Evolutionary conservation across 2,888 invertebrate genomes (phyloP), one percentile per base, ranked within the genome.

Genomic region (Pachydiplax longipennis): DNA sequence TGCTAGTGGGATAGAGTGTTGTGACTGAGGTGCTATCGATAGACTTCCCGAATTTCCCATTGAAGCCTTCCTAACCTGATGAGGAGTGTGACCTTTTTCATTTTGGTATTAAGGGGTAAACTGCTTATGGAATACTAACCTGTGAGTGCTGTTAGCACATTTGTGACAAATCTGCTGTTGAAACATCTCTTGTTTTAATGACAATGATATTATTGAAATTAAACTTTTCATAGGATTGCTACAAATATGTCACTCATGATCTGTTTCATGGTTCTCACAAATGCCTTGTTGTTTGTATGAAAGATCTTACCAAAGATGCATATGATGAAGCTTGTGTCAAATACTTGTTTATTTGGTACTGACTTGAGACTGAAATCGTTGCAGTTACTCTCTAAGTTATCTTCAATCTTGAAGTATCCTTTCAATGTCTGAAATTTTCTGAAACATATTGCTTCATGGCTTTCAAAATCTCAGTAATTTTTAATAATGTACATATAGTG

Each of bases 11-110:
- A 87, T 61, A 61, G 37, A 35, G 65, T 65, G 37, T 37, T 87
- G 87, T 87, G 87, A 87, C 58, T 61, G 87, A 87, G 87, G 87
- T 87, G 87, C 87, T 87, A 87, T 65, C 61, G 40, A 87, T 87
- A 87, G 87, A 87, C 87, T 87, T 87, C 87, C 87, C 87, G 87
- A 87, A 61, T 61, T 61, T 87, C 61, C 61, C 61, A 35, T 10
- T 87, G 73, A 73, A 31, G 25, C 25, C 73, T 73, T 22, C 22
- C 61, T 58, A 37, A 61, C n/a, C 40, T 65, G 37, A 87, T 87
- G 61, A 65, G 87, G 87, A 87, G 37, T 87, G 87, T 61, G n/a
- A 61, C 87, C 87, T 53, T 13, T 61, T 37, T 87, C 65, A 61
- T 37, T 61, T 87, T 40, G 73, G 31, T 25, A 87, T 87, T 61